A percentile compares a stretch with the other conserved stretches of the same genome.
These are phyloP conservation scores for Holacanthus passer DNA, from an alignment of 2,113 vertebrate genomes.

Conservation along the genomic window DNA sequence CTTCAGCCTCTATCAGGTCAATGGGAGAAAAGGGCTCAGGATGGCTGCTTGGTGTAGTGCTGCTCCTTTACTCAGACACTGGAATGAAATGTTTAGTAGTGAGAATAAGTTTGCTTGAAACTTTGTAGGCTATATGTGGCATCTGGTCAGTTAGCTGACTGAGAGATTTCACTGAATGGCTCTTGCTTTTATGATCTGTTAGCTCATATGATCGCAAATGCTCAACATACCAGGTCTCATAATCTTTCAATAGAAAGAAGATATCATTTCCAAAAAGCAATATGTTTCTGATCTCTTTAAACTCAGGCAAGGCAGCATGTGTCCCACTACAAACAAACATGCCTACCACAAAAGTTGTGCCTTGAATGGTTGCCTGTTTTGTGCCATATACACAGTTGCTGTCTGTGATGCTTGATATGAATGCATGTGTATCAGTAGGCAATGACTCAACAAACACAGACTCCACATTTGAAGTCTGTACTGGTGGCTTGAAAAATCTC, in stretches of 20 bases:
- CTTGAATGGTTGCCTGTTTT: conserved; percentile 40
- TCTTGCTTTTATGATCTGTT: background rate
- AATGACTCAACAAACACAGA: conserved; percentile 42
- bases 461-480: conserved; percentile 46
- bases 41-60: background rate
- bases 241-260: background rate
- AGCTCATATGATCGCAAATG: background rate
- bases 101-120: conserved; percentile 37
- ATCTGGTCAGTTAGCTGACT: conserved; percentile 38
- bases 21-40: too few species aligned
- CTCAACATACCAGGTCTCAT: background rate
- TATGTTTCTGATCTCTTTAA: conserved; percentile 38
- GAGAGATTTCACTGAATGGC: conserved; percentile 34
- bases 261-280: background rate
- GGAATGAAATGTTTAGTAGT: conserved; percentile 58
- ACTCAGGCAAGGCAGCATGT: conserved; percentile 47
- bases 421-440: conserved; percentile 27
- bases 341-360: conserved; percentile 24
- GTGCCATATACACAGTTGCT: conserved; percentile 34
- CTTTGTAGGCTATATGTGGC: conserved; percentile 40
- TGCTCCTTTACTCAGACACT: conserved; percentile 39
- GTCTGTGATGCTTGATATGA: conserved; percentile 41
- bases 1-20: background rate
- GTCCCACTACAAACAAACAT: conserved; percentile 49
- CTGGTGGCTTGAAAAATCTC: conserved; percentile 40